These are phyloP conservation scores for Salticus scenicus DNA, from an alignment of 2,888 invertebrate genomes.

Conservation along the genomic window DNA sequence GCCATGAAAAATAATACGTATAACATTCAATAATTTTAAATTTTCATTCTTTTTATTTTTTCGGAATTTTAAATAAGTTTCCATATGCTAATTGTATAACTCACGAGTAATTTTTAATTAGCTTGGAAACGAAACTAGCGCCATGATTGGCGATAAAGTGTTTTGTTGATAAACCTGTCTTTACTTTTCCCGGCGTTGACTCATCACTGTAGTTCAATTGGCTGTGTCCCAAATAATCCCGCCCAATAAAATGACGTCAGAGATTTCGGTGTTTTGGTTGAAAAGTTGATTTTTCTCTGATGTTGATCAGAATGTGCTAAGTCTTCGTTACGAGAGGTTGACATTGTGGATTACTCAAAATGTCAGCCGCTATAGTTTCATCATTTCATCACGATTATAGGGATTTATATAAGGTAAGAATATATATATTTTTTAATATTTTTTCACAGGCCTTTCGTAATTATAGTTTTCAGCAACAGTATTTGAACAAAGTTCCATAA, in stretches of 20 bases:
- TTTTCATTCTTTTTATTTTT: too few relatives aligned
- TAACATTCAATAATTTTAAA: too few relatives aligned
- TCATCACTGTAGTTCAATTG: conserved; percentile 45
- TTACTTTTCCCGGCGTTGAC: conserved; percentile 13
- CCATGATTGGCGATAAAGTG: not conserved
- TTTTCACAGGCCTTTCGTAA: too few relatives aligned
- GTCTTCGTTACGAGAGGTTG: conserved; percentile 17
- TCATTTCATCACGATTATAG: conserved; percentile 55
- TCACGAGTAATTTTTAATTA: not conserved
- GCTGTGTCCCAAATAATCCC: conserved; percentile 8
- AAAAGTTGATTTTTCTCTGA: conserved; percentile 47
- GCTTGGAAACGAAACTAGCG: not conserved
- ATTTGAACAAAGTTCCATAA: too few relatives aligned
- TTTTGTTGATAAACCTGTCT: not conserved
- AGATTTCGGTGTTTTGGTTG: conserved; percentile 54
- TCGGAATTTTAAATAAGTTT: not conserved
- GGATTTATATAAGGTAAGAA: conserved; percentile 53
- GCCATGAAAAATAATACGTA: too few relatives aligned
- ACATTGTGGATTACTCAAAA: conserved; percentile 8
- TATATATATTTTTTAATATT: too few relatives aligned
- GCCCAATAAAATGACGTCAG: conserved; percentile 37
- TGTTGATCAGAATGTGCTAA: conserved; percentile 9
- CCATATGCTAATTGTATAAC: not conserved
- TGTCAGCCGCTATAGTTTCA: conserved; percentile 37
- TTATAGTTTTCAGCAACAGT: too few relatives aligned